These are phyloP conservation scores for Ophioninae sp. DNA, from an alignment of 2,888 invertebrate genomes.

Conservation along the genomic window DNA sequence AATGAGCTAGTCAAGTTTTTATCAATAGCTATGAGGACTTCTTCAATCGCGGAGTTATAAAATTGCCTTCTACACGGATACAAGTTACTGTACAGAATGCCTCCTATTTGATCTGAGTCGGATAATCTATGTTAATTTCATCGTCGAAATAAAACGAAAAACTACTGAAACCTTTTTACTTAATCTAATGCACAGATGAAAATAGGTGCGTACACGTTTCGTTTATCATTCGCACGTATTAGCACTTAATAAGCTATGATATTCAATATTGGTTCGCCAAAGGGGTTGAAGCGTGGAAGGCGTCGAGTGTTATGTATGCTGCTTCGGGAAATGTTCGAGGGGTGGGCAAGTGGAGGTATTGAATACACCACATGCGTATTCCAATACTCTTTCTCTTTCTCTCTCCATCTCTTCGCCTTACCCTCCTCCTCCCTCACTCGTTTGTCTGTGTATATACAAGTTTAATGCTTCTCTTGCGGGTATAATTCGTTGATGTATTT, in stretches of 20 bases:
- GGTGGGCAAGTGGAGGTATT: constrained; percentile 32
- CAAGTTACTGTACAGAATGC: too few species aligned
- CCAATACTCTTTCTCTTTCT: constrained; percentile 23
- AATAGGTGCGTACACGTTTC: constrained; percentile 40
- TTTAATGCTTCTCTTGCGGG: constrained; percentile 14
- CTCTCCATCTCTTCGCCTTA: constrained; percentile 7
- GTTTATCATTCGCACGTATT: constrained; percentile 55
- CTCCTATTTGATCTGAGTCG: too few species aligned
- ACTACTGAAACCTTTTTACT: too few species aligned
- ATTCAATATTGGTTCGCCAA: constrained; percentile 65
- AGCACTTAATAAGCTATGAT: constrained; percentile 68
- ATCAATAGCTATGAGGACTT: too few species aligned
- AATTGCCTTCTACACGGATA: too few species aligned
- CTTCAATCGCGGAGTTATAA: too few species aligned
- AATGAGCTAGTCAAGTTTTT: too few species aligned
- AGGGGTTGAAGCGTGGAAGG: constrained; percentile 26
- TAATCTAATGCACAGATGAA: background rate
- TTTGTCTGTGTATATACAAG: background rate
- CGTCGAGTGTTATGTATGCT: constrained; percentile 23
- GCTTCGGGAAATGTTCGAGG: constrained; percentile 25
- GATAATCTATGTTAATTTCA: too few species aligned
- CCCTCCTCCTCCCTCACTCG: constrained; percentile 1
- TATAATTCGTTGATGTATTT: constrained; percentile 24
- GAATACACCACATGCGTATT: constrained; percentile 33
- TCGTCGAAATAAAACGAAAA: too few species aligned